Evolutionary conservation across 2,888 invertebrate species (phyloP).

Genomic region (Folsomia candida): DNA sequence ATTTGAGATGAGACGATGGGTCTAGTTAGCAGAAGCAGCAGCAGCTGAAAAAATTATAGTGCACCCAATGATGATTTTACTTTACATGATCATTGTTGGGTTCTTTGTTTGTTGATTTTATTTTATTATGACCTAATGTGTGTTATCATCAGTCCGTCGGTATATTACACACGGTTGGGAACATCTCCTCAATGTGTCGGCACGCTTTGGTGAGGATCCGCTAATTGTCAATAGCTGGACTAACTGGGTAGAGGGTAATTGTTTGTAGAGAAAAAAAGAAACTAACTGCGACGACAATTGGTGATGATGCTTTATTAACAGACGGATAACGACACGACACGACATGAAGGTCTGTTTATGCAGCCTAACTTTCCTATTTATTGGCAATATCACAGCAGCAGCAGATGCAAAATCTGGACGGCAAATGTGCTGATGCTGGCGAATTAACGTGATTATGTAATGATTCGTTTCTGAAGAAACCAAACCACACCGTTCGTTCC

Average conservation of each 20-base stretch:
- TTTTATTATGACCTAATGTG: not conserved
- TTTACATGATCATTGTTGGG: not conserved
- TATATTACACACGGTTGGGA: not conserved
- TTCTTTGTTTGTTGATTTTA: constrained; percentile 5
- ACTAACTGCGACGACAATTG: not conserved
- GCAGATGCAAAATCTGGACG: not conserved
- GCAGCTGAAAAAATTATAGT: not conserved
- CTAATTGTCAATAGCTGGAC: constrained; percentile 1
- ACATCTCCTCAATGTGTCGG: not conserved
- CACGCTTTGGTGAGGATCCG: constrained; percentile 3
- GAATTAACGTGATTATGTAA: too few species aligned
- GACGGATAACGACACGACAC: too few species aligned
- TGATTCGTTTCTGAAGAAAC: too few species aligned
- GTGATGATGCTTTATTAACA: too few species aligned
- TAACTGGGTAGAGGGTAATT: too few species aligned
- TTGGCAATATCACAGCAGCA: not conserved
- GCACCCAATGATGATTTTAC: not conserved
- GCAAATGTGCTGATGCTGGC: too few species aligned
- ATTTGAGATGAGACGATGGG: not conserved
- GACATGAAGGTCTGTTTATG: too few species aligned
- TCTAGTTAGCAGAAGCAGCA: not conserved
- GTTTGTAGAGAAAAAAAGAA: too few species aligned
- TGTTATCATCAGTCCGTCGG: not conserved
- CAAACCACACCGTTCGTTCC: too few species aligned
- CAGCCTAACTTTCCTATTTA: too few species aligned